Conservation (phyloP, 2,113 vertebrate genomes). For the Baryphthengus martii region DNA sequence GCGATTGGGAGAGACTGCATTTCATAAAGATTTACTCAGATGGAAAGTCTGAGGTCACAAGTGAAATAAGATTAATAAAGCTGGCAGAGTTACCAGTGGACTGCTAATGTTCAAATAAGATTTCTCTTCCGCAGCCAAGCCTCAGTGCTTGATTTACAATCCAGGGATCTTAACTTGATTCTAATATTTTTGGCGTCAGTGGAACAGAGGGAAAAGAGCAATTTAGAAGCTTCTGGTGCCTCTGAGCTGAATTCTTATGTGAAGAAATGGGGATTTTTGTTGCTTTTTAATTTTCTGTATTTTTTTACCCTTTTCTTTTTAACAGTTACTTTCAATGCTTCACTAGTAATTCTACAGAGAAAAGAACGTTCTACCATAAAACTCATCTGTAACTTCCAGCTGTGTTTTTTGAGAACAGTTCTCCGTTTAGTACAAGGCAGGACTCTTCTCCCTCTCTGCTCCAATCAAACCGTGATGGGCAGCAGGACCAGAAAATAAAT, state of each 20-base stretch:
- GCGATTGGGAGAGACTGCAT: background rate
- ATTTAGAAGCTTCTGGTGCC: constrained; percentile 36
- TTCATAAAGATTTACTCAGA: constrained; percentile 61
- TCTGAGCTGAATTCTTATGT: constrained; percentile 23
- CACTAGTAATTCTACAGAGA: background rate
- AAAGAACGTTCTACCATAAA: background rate
- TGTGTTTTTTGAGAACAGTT: background rate
- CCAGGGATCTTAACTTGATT: constrained; percentile 47
- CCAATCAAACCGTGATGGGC: background rate
- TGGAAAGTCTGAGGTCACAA: constrained; percentile 68
- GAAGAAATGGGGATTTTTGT: background rate
- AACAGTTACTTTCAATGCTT: background rate
- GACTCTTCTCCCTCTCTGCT: background rate
- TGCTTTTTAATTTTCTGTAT: background rate
- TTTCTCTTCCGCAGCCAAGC: background rate
- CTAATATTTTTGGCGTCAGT: constrained; percentile 37
- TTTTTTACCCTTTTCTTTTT: background rate
- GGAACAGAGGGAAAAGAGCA: constrained; percentile 27
- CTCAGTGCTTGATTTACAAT: constrained; percentile 44
- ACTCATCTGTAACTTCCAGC: background rate
- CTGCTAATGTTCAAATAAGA: constrained; percentile 44
- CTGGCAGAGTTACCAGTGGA: constrained; percentile 33
- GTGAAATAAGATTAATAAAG: constrained; percentile 68
- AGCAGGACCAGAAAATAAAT: background rate
- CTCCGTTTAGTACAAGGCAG: background rate